Percentiles rank a stretch among this genome's conserved stretches.
phyloP scores from a whole-genome alignment of 2,888 invertebrate genomes.

The Mesodorylaimus sp. region DNA sequence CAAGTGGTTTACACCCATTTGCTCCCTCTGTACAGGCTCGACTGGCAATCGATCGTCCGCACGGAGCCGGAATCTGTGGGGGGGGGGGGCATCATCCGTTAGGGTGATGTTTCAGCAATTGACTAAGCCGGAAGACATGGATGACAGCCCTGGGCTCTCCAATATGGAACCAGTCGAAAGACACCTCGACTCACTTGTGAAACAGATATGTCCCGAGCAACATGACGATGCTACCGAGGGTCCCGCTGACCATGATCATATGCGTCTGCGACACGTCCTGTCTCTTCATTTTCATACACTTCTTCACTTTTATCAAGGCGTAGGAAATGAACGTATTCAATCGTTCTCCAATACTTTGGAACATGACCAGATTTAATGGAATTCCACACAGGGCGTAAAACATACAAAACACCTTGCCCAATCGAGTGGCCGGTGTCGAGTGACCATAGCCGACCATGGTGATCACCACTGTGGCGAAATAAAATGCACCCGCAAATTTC shows the following conservation, averaged over 20 bases:
- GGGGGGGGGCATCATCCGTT: too few species aligned
- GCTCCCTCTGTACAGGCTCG: too few species aligned
- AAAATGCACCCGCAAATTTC: conserved; percentile 96
- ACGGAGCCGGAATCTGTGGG: too few species aligned
- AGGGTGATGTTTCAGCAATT: too few species aligned
- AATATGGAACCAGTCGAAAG: too few species aligned
- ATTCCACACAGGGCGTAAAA: conserved; percentile 58
- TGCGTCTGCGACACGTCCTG: conserved; percentile 63
- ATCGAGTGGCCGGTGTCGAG: conserved; percentile 83
- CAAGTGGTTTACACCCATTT: too few species aligned
- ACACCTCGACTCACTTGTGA: conserved; percentile 40
- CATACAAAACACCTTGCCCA: conserved; percentile 92
- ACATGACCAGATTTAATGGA: conserved; percentile 86
- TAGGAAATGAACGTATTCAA: conserved; percentile 59
- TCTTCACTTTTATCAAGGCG: conserved; percentile 7
- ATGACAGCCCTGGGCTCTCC: too few species aligned
- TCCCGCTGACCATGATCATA: conserved; percentile 79
- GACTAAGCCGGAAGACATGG: too few species aligned
- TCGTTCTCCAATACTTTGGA: conserved; percentile 82
- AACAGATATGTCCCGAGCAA: conserved; percentile 84
- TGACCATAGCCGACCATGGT: conserved; percentile 98
- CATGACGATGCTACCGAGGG: conserved; percentile 76
- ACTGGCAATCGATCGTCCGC: too few species aligned
- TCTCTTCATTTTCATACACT: conserved; percentile 4
- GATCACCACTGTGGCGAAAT: conserved; percentile 85